phyloP scores from a whole-genome alignment of 2,888 invertebrate genomes.

The Empis stercorea region DNA sequence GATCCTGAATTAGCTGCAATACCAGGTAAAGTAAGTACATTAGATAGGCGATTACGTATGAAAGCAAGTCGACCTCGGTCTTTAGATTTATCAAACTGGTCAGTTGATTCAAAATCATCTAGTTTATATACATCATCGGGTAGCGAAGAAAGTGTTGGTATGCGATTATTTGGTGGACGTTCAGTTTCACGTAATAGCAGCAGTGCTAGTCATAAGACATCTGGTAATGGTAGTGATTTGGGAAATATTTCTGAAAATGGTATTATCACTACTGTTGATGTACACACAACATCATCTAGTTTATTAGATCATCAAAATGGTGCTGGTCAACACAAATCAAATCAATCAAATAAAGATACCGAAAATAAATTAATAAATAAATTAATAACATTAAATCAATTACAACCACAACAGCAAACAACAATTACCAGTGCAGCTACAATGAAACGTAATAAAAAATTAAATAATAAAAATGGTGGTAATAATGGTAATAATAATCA shows the following conservation, averaged over 20 bases:
- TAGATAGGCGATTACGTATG: constrained; percentile 68
- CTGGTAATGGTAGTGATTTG: constrained; percentile 34
- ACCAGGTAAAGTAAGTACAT: constrained; percentile 67
- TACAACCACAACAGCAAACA: neutral
- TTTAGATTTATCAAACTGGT: constrained; percentile 76
- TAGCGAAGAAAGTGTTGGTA: constrained; percentile 71
- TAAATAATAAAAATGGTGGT: constrained; percentile 20
- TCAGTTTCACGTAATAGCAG: constrained; percentile 64
- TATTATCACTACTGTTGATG: constrained; percentile 25
- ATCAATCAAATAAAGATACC: neutral
- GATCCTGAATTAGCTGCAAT: constrained; percentile 76
- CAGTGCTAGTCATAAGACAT: constrained; percentile 52
- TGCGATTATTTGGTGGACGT: constrained; percentile 42
- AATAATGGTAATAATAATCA: constrained; percentile 20
- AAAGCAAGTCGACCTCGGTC: constrained; percentile 70
- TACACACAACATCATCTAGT: constrained; percentile 11
- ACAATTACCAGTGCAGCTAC: constrained; percentile 20
- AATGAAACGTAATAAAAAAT: constrained; percentile 31
- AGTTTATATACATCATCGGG: constrained; percentile 72
- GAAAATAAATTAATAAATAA: neutral
- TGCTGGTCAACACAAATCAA: neutral
- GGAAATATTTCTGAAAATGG: constrained; percentile 43
- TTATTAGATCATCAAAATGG: neutral
- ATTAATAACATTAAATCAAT: neutral
- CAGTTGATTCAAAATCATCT: constrained; percentile 71